Base-by-base conservation (phyloP, 2,797 vertebrate species). In the Mallotus villosus region DNA sequence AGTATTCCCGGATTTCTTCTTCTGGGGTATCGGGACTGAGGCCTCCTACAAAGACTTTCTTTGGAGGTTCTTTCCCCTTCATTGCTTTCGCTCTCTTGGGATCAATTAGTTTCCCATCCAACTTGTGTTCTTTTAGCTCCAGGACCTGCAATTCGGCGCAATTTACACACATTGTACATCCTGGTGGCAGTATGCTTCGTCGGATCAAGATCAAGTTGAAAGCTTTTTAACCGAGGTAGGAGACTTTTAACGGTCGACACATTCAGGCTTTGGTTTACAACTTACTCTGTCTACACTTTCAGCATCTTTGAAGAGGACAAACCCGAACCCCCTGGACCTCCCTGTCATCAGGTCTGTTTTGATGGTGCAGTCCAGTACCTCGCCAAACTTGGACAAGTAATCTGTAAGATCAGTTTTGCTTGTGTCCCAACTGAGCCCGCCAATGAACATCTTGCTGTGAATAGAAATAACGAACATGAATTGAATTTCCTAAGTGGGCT, bases 371-470 rank as follows among this genome's bases (percentile, higher is more conserved):
- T 96, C 94, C 81, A 96, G 87, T 17, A 96, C 95, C 81, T 96
- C 95, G 12, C 95, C 94, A 76, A 96, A 96, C 6, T 93, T 92
- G 61, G 94, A 94, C 67, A 96, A 87, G 77, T 96, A 96, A 21
- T 96, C 94, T 0, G 93, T 94, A 68, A 96, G 90, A 78, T 95
- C 94, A 79, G 95, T 95, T 90, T 96, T 96, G 88, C 95, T 96
- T 29, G 95, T 96, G 80, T 96, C 95, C 95, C 95, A 96, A 84
- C 94, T 95, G 63, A 96, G 92, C 41, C 95, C 95, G 68, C 95
- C 95, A 72, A 96, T 96, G 77, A 96, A 96, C 95, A 96, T 96
- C 83, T 96, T 96, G 76, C 95, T 96, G 82, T 32, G 64, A 58
- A 70, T 24, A 70, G 3, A 65, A 17, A 77, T 32, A 5, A 71